These are phyloP conservation scores for Notolepis coatsorum DNA, from an alignment of 2,797 vertebrate species.

Conservation along the genomic window DNA sequence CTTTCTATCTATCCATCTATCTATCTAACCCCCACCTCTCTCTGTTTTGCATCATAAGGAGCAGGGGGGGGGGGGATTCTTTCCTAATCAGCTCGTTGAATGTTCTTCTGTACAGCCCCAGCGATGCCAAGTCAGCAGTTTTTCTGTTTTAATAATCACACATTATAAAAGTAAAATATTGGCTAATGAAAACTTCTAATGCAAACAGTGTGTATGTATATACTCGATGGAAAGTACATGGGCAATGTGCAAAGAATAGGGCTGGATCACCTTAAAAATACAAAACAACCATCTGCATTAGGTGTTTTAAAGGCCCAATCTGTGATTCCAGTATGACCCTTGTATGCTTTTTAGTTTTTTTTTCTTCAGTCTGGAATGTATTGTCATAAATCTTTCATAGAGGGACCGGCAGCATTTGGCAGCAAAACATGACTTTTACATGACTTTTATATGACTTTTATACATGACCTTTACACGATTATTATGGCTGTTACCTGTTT, in stretches of 20 bases:
- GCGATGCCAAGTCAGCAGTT: constrained; percentile 32
- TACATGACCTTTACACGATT: too few relatives aligned
- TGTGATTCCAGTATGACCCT: too few relatives aligned
- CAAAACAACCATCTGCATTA: constrained; percentile 3
- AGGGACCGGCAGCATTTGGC: too few relatives aligned
- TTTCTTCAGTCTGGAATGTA: too few relatives aligned
- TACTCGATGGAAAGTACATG: background rate
- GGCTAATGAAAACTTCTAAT: constrained; percentile 18
- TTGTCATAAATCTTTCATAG: too few relatives aligned
- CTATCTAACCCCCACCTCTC: background rate
- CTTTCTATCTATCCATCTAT: background rate
- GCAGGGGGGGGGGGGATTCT: background rate
- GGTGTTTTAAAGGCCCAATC: too few relatives aligned
- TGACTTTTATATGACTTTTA: too few relatives aligned
- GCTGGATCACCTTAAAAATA: constrained; percentile 10
- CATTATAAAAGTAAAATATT: constrained; percentile 19
- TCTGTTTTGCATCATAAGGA: constrained; percentile 28
- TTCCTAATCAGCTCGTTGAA: background rate
- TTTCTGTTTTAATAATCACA: constrained; percentile 19
- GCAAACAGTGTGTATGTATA: constrained; percentile 9
- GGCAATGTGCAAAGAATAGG: constrained; percentile 10
- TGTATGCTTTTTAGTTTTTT: too few relatives aligned
- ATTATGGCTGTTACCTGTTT: too few relatives aligned
- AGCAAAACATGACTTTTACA: too few relatives aligned
- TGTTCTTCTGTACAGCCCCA: constrained; percentile 6